Percentiles rank a stretch among this genome's conserved stretches.
Evolutionary conservation across 2,888 invertebrate genomes (phyloP).

Genomic region (Apotomis capreana): DNA sequence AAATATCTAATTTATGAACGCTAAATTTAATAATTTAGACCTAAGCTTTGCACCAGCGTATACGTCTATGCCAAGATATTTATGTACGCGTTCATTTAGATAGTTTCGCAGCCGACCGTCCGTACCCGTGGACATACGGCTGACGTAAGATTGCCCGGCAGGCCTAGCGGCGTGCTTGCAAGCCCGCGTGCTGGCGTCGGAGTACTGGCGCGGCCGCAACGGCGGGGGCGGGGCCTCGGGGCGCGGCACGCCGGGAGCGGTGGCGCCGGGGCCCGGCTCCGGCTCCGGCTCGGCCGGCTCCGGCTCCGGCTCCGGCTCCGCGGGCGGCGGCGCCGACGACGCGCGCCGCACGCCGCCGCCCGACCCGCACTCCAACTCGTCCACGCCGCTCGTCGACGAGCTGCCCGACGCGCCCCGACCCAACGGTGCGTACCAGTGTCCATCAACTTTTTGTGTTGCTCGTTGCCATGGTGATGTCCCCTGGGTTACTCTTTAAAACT

Average conservation of each 20-base stretch:
- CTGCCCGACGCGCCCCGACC: slow-evolving; percentile 71
- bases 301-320: too few relatives aligned
- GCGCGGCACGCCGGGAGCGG: slow-evolving; percentile 59
- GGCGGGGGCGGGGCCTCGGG: slow-evolving; percentile 63
- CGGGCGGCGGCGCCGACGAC: slow-evolving; percentile 50
- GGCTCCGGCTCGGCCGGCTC: slow-evolving; percentile 49
- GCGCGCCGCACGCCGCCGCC: slow-evolving; percentile 79
- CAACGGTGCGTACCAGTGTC: slow-evolving; percentile 60
- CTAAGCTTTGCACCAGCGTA: too few relatives aligned
- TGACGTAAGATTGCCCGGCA: slow-evolving; percentile 52
- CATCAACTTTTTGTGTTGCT: not conserved
- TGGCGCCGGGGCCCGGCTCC: slow-evolving; percentile 50
- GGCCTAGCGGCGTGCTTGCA: slow-evolving; percentile 93
- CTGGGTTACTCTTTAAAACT: too few relatives aligned
- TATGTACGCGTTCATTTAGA: too few relatives aligned
- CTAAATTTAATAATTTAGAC: too few relatives aligned
- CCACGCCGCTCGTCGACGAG: slow-evolving; percentile 86
- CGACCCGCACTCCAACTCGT: slow-evolving; percentile 87
- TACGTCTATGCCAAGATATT: too few relatives aligned
- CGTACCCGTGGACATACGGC: not conserved
- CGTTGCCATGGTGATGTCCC: too few relatives aligned
- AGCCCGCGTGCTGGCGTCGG: slow-evolving; percentile 88
- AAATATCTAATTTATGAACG: too few relatives aligned
- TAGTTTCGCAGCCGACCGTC: too few relatives aligned
- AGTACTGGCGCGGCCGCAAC: slow-evolving; percentile 84